Conservation (phyloP, 2,113 vertebrate genomes). For the Phyllostomus hastatus region DNA sequence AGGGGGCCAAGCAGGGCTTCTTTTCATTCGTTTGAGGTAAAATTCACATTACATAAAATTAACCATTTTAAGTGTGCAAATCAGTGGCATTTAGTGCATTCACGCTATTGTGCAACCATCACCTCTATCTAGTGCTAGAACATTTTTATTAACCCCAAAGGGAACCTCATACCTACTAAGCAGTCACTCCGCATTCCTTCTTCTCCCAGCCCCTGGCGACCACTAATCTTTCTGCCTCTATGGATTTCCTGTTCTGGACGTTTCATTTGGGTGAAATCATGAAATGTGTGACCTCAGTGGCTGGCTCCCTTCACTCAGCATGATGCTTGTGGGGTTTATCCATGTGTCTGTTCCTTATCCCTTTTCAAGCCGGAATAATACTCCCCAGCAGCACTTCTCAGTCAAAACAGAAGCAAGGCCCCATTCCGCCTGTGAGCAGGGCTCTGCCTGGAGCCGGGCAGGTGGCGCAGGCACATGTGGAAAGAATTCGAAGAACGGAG, state of each 20-base stretch:
- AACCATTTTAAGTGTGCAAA: background rate
- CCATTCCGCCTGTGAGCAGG: background rate
- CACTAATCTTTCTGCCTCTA: background rate
- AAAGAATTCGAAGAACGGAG: background rate
- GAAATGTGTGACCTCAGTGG: accelerated
- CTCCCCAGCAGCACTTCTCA: background rate
- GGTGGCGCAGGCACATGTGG: background rate
- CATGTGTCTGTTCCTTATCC: accelerated
- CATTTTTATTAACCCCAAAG: background rate
- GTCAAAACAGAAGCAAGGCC: background rate
- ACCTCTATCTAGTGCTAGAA: background rate
- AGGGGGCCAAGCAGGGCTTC: background rate
- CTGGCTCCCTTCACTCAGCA: background rate
- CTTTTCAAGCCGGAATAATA: background rate
- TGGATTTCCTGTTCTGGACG: background rate
- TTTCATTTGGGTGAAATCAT: too few relatives aligned
- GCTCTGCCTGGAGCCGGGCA: background rate
- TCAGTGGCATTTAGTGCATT: background rate
- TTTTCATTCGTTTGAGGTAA: background rate
- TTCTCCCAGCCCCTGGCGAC: background rate
- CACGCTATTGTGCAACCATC: accelerated
- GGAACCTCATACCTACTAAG: accelerated
- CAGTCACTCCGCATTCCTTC: accelerated
- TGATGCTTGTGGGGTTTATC: background rate
- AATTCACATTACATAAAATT: background rate